Conservation (phyloP, 2,888 invertebrate species). For the Chesias legatella region DNA sequence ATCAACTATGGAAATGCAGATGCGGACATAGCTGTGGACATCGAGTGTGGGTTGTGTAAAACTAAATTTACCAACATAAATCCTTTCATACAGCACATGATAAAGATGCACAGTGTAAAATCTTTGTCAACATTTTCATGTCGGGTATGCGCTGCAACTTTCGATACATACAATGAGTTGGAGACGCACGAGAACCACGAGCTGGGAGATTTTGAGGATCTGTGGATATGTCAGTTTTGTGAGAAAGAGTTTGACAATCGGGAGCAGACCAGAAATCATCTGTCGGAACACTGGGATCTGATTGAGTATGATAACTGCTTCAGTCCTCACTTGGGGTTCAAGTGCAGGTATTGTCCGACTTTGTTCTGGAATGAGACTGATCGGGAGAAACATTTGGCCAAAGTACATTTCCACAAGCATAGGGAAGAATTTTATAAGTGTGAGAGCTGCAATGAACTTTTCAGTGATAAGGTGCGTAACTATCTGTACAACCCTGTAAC, state of each 20-base stretch:
- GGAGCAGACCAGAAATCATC: slow-evolving; percentile 52
- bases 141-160: slow-evolving; percentile 61
- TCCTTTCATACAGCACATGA: slow-evolving; percentile 53
- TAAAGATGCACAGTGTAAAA: slow-evolving; percentile 61
- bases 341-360: slow-evolving; percentile 69
- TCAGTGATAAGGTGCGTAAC: slow-evolving; percentile 67
- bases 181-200: slow-evolving; percentile 53
- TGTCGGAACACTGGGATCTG: slow-evolving; percentile 56
- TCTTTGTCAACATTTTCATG: slow-evolving; percentile 56
- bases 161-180: slow-evolving; percentile 56
- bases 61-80: slow-evolving; percentile 41
- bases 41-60: slow-evolving; percentile 57
- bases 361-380: slow-evolving; percentile 76
- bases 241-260: slow-evolving; percentile 68
- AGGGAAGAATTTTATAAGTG: slow-evolving; percentile 66
- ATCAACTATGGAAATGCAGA: slow-evolving; percentile 50
- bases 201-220: slow-evolving; percentile 61
- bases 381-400: slow-evolving; percentile 65
- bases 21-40: slow-evolving; percentile 37
- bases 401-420: slow-evolving; percentile 53
- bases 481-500: too few relatives aligned
- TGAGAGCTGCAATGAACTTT: slow-evolving; percentile 54
- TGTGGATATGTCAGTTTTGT: slow-evolving; percentile 77
- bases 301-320: slow-evolving; percentile 68
- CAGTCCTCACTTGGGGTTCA: slow-evolving; percentile 72